phyloP scores from a whole-genome alignment of 2,797 vertebrate species.

The Peromyscus eremicus region DNA sequence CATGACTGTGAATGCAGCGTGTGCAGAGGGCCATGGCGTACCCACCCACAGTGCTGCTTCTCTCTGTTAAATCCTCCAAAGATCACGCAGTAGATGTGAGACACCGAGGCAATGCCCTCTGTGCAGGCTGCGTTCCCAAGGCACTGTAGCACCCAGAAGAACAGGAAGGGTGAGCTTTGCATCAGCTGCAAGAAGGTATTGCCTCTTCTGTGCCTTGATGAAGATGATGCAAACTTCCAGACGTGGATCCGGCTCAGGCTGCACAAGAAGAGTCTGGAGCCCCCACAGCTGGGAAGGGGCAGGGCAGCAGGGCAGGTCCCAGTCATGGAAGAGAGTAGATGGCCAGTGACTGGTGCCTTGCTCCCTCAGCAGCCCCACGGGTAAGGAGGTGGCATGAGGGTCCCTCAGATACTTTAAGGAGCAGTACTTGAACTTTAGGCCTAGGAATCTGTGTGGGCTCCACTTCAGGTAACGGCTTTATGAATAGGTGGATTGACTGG shows the following conservation, averaged over 20 bases:
- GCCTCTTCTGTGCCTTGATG: neutral
- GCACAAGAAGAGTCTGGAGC: neutral
- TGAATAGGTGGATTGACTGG: neutral
- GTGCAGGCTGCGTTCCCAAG: no score
- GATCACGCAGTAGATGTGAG: neutral
- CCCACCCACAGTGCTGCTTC: neutral
- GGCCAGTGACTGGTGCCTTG: neutral
- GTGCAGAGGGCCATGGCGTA: no score
- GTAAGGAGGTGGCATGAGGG: neutral
- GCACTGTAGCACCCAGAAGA: neutral
- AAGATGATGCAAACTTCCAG: neutral
- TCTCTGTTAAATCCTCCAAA: neutral
- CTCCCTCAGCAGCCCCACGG: neutral
- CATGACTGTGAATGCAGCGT: neutral
- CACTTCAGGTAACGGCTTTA: neutral
- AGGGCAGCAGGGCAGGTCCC: no score
- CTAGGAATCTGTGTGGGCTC: neutral
- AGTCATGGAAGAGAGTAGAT: no score
- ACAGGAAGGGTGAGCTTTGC: neutral
- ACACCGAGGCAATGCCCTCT: neutral
- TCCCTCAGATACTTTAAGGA: neutral
- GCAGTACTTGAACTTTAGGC: no score
- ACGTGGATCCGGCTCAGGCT: fast-evolving
- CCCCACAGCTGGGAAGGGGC: no score
- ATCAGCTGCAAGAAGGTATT: no score